These are phyloP conservation scores for Phalacrocorax aristotelis DNA, from an alignment of 2,113 vertebrate species.

Conservation along the genomic window DNA sequence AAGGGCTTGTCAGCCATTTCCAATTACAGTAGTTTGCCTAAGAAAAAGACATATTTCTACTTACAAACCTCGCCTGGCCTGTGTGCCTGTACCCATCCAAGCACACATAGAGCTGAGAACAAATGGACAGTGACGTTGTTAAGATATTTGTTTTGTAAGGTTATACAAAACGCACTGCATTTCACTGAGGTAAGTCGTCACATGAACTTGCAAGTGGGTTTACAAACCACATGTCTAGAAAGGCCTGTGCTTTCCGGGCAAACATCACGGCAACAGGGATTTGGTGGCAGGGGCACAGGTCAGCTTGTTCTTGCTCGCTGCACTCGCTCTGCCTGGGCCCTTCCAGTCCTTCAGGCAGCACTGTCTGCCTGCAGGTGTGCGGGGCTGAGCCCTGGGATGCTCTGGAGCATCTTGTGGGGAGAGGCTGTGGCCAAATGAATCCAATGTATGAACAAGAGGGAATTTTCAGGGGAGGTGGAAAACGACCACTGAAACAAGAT, in stretches of 20 bases:
- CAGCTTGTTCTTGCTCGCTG: not conserved
- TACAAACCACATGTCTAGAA: not conserved
- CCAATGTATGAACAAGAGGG: not conserved
- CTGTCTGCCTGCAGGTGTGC: fast-evolving
- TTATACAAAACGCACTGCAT: not conserved
- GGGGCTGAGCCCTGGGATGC: not conserved
- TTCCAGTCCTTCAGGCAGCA: not conserved
- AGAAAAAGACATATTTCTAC: not conserved
- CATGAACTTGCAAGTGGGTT: not conserved
- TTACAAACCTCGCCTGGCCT: not conserved
- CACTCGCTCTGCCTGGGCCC: not conserved
- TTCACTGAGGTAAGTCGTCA: not conserved
- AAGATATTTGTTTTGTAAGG: not conserved
- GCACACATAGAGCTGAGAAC: not conserved
- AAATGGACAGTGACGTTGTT: not conserved
- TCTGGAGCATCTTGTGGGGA: not conserved
- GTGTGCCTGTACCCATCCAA: not conserved
- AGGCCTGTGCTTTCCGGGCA: not conserved
- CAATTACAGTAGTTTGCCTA: not conserved
- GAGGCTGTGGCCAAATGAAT: not conserved
- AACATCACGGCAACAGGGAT: fast-evolving
- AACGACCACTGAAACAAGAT: not conserved
- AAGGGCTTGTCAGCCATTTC: not conserved
- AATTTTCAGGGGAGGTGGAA: not conserved
- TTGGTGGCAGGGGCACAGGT: not conserved